Percentiles rank a stretch among this genome's conserved stretches.
Evolutionary conservation across 2,113 vertebrate species (phyloP).

Genomic region (Ivindomyrus marchei): DNA sequence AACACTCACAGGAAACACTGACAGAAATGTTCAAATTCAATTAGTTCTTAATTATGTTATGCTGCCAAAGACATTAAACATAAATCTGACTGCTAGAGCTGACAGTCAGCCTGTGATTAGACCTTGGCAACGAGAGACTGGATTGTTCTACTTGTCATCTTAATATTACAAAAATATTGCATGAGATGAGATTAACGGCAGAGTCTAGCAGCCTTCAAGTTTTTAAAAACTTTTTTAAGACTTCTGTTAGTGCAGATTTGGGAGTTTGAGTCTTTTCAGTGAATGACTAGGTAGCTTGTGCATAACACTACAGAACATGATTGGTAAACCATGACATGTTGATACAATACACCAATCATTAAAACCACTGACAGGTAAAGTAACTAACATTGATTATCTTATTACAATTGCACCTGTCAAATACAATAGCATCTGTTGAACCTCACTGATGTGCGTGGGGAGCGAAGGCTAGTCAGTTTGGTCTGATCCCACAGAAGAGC

Average conservation of each 20-base stretch:
- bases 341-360: not conserved
- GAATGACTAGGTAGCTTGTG: not conserved
- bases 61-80: not conserved
- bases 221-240: not conserved
- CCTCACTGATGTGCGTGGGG: not conserved
- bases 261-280: not conserved
- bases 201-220: not conserved
- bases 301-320: not conserved
- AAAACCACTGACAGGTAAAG: not conserved
- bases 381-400: not conserved
- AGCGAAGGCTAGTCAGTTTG: not conserved
- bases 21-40: not conserved
- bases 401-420: not conserved
- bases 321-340: not conserved
- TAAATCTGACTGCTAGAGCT: not conserved
- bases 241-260: not conserved
- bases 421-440: not conserved
- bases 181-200: not conserved
- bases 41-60: not conserved
- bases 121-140: not conserved
- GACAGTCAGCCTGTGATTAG: not conserved
- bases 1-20: not conserved
- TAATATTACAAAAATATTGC: not conserved
- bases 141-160: not conserved
- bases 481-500: not conserved